These are phyloP conservation scores for Thoracochromis brauschi DNA, from an alignment of 2,113 vertebrate genomes.

Conservation along the genomic window DNA sequence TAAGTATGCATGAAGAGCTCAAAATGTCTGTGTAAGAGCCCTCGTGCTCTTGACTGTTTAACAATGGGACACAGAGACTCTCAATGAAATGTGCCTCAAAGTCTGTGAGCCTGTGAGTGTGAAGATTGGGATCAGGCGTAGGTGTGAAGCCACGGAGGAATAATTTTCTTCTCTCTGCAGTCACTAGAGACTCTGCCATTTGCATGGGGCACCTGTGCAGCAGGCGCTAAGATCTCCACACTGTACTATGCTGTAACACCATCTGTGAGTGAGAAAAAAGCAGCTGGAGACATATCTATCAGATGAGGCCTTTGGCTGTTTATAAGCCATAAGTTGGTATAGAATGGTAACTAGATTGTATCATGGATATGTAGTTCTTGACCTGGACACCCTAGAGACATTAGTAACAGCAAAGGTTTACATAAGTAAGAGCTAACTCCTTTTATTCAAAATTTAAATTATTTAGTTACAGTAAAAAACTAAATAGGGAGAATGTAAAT, in stretches of 20 bases:
- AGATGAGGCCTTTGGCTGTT: not conserved
- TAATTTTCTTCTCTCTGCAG: not conserved
- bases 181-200: not conserved
- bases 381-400: not conserved
- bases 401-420: not conserved
- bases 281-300: not conserved
- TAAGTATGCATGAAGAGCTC: not conserved
- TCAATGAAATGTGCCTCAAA: not conserved
- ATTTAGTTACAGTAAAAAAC: not conserved
- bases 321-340: not conserved
- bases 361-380: not conserved
- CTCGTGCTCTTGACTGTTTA: not conserved
- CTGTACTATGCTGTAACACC: not conserved
- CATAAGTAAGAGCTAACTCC: not conserved
- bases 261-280: not conserved
- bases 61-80: not conserved
- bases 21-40: not conserved
- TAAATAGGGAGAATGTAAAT: rapidly evolving
- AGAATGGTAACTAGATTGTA: not conserved
- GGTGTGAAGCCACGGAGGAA: not conserved
- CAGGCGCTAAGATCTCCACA: not conserved
- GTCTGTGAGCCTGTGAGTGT: not conserved
- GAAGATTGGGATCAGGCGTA: not conserved
- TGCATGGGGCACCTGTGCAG: not conserved
- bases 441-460: not conserved